phyloP scores from a whole-genome alignment of 2,113 vertebrate species.

The Cygnus buccinator region DNA sequence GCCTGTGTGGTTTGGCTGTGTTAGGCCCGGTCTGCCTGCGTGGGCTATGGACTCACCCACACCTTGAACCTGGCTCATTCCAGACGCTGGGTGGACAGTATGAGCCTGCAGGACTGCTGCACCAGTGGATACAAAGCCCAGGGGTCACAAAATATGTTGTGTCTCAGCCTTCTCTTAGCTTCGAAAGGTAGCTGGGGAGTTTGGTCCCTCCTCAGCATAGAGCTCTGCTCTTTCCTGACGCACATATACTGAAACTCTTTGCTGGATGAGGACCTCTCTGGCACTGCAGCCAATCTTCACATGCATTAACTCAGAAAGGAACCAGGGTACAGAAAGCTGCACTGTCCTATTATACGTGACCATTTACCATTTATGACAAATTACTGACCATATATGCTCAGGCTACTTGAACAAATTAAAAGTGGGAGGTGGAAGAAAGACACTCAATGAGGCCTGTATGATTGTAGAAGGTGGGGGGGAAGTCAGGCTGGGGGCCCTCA shows the following conservation, averaged over 20 bases:
- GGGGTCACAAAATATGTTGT: not conserved
- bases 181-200: not conserved
- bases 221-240: not conserved
- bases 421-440: not conserved
- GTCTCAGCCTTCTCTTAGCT: not conserved
- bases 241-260: not conserved
- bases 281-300: not conserved
- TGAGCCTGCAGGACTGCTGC: not conserved
- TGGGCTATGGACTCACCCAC: not conserved
- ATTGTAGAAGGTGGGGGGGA: slow-evolving; percentile 51
- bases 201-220: not conserved
- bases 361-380: not conserved
- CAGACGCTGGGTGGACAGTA: not conserved
- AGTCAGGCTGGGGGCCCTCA: slow-evolving; percentile 35
- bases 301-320: not conserved
- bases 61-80: not conserved
- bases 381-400: slow-evolving; percentile 29
- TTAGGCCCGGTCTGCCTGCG: not conserved
- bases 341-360: not conserved
- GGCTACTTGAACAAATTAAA: slow-evolving; percentile 48
- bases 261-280: not conserved
- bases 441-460: slow-evolving; percentile 63
- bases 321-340: not conserved
- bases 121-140: not conserved
- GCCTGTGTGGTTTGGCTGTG: not conserved